Conservation (phyloP, 2,888 invertebrate species). For the Brachypterus glaber region DNA sequence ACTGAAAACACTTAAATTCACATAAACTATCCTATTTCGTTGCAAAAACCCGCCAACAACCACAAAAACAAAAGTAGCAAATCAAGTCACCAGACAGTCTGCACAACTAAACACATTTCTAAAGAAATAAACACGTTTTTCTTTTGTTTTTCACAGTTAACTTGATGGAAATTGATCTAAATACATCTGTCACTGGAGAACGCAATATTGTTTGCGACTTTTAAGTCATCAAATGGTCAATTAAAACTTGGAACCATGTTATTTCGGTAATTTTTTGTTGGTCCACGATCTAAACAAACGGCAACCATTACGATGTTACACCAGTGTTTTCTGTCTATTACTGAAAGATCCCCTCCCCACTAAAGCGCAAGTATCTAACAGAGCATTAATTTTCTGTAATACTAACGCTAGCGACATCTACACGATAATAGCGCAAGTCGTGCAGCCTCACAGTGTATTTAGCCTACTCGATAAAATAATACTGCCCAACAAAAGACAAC, state of each 20-base stretch:
- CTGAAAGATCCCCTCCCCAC: slow-evolving; percentile 15
- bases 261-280: slow-evolving; percentile 2
- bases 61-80: too few species aligned
- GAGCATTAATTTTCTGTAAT: background rate
- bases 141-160: too few species aligned
- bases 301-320: slow-evolving; percentile 24
- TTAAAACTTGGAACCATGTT: slow-evolving; percentile 1
- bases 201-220: background rate
- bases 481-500: too few species aligned
- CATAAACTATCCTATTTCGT: slow-evolving; percentile 5
- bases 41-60: too few species aligned
- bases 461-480: too few species aligned
- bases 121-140: slow-evolving; percentile 8
- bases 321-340: slow-evolving; percentile 23
- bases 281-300: slow-evolving; percentile 15
- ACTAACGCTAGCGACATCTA: background rate
- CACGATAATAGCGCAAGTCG: too few species aligned
- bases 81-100: slow-evolving; percentile 7
- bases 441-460: too few species aligned
- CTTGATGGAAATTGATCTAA: too few species aligned
- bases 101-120: slow-evolving; percentile 3
- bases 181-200: too few species aligned
- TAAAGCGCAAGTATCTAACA: slow-evolving; percentile 5
- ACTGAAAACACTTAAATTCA: background rate
- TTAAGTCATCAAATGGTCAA: slow-evolving; percentile 2